Base-by-base conservation (phyloP, 1,140 invertebrate species). In the Elysia chlorotica region DNA sequence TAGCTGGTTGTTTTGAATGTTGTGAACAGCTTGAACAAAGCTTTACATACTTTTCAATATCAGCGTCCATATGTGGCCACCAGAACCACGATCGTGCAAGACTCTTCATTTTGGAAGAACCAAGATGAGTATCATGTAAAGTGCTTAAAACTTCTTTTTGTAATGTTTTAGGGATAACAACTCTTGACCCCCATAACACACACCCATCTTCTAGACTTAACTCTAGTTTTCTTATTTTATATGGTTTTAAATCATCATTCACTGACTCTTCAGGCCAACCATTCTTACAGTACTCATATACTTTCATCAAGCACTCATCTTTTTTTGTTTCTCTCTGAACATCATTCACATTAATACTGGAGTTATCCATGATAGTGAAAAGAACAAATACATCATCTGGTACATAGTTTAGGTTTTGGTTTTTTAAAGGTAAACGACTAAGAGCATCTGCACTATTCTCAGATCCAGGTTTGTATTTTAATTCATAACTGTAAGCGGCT, bases 81-180 rank as follows among this genome's bases (percentile, higher is more conserved):
- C 87, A 90, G 75, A 90, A 87, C 4, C 76, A 79, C 90, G 91
- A 88, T 90, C 91, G 0, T 79, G 80, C 0, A 48, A 48, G 41
- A 48, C 41, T 48, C 41, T 48, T 48, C 41, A 48, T 48, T 48
- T 48, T 48, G 41, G 84, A 83, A 14, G 90, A 86, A 10, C 89
- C 88, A 4, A 85, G 84, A 77, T 91, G 89, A 2, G 84, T 85
- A 21, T 67, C 65, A 77, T 90, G 88, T 28, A 89, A 76, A 68
- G 85, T 79, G n/a, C 83, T 67, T 1, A 89, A 70, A 2, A 89
- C 75, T 56, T 74, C 57, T n/a, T 76, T n/a, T 59, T 79, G 82
- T 54, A 88, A 65, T 23, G 28, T 54, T 78, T 86, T 82, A 48
- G 90, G 89, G 35, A 89, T 83, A 6, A 88, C 36, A 23, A 67